Base-by-base conservation (phyloP, 2,113 vertebrate species). In the Hipposideros armiger region DNA sequence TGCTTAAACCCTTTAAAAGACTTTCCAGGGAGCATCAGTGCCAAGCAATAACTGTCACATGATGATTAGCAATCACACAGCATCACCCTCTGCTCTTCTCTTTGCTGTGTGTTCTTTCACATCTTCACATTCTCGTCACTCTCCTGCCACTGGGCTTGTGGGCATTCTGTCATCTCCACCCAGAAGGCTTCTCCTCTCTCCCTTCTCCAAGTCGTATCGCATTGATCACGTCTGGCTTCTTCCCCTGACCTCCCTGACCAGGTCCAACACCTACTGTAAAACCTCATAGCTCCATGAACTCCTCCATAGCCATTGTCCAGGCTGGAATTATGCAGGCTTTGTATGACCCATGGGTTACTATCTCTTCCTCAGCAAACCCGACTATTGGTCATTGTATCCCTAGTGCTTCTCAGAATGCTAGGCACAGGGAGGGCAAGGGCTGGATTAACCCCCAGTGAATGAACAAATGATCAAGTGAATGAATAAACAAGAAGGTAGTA, bases 381-480 rank as follows among this genome's bases (percentile, higher is more conserved):
- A 45, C 36, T 50, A 11, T 47, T 50, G 14, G 22, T 42, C 36
- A n/a, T 42, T 76, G 54, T 30, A 32, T 58, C 19, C 40, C 7
- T 26, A 62, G 28, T 19, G 42, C 70, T 94, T 76, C 28, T 1
- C 7, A 32, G 45, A 70, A 81, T 60, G 20, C 9, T 62, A 45
- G 19, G 26, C 58, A 60, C 32, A 42, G 17, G n/a, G 40, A 58
- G 47, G 60, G 11, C 26, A 20, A 78, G 3, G 30, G 0, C 22
- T 78, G 52, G 56, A 70, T 69, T 69, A 52, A 90, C 17, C 36
- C 26, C 40, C 72, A 87, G 42, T 11, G 16, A 92, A 89, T 36
- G 32, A 93, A 95, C 13, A 80, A 81, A 60, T n/a, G n/a, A 40
- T 52, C 26, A 56, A 62, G 16, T 11, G 10, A 19, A 11, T 60